phyloP scores from a whole-genome alignment of 2,113 vertebrate species.

The Porphyrio hochstetteri region DNA sequence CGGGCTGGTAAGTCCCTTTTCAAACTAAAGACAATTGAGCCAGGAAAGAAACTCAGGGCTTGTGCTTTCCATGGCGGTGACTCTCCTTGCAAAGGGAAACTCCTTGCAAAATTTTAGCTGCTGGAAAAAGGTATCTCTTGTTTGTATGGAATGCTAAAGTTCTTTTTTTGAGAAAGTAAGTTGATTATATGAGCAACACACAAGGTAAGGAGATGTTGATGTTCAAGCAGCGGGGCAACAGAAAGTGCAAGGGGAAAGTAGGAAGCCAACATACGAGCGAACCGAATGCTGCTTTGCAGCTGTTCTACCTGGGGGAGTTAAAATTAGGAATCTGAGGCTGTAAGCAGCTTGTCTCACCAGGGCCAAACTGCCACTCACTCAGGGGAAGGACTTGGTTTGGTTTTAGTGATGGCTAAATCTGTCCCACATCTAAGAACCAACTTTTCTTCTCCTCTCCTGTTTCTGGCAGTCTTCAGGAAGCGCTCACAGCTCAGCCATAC shows the following conservation, averaged over 20 bases:
- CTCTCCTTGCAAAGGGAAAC: not conserved
- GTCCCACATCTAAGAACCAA: not conserved
- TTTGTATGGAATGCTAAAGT: not conserved
- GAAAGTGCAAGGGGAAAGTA: not conserved
- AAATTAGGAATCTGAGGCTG: not conserved
- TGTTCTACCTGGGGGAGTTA: not conserved
- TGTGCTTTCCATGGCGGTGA: not conserved
- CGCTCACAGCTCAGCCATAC: not conserved
- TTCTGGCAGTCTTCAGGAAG: not conserved
- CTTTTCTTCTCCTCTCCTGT: not conserved
- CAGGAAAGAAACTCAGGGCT: not conserved
- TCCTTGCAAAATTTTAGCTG: not conserved
- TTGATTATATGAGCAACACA: conserved; percentile 36
- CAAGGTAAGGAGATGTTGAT: not conserved
- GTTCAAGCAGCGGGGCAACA: not conserved
- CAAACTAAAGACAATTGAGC: not conserved
- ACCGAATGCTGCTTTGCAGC: not conserved
- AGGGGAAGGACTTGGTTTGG: rapidly evolving
- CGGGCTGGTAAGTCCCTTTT: not conserved
- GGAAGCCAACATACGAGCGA: not conserved
- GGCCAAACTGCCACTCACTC: not conserved
- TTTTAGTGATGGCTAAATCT: not conserved
- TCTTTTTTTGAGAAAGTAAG: not conserved
- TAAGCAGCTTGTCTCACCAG: not conserved
- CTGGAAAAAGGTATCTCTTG: not conserved